Percentiles rank a stretch among this genome's conserved stretches.
phyloP scores from a whole-genome alignment of 2,113 vertebrate species.

The Castor canadensis region DNA sequence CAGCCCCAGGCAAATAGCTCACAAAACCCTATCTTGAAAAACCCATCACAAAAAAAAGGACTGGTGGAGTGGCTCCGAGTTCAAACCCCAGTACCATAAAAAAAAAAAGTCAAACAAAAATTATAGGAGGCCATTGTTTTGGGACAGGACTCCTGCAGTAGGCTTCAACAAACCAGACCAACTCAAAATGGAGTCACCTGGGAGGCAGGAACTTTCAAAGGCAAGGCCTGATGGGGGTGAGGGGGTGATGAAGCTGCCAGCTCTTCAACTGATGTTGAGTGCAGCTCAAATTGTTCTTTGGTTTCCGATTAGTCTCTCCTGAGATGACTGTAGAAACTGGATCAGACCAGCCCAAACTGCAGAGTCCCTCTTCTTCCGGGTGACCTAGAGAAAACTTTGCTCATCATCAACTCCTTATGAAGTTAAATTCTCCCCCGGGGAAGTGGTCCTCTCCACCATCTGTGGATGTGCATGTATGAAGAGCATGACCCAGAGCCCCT shows the following conservation, averaged over 20 bases:
- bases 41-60: too few relatives aligned
- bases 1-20: too few relatives aligned
- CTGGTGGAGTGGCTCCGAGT: too few relatives aligned
- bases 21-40: too few relatives aligned
- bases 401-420: background rate
- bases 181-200: background rate
- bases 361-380: background rate
- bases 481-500: background rate
- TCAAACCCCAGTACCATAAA: too few relatives aligned
- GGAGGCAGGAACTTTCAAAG: background rate
- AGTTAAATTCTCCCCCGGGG: background rate
- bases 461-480: background rate
- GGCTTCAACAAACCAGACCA: background rate
- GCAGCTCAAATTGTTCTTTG: background rate
- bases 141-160: background rate
- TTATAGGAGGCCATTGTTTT: background rate
- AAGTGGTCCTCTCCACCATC: too few relatives aligned
- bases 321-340: background rate
- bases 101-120: background rate
- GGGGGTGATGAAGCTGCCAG: background rate
- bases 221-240: background rate
- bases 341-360: background rate
- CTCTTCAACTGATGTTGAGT: background rate
- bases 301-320: background rate
- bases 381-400: background rate